Evolutionary conservation across 2,113 vertebrate species (phyloP).

Genomic region (Morone chrysops): DNA sequence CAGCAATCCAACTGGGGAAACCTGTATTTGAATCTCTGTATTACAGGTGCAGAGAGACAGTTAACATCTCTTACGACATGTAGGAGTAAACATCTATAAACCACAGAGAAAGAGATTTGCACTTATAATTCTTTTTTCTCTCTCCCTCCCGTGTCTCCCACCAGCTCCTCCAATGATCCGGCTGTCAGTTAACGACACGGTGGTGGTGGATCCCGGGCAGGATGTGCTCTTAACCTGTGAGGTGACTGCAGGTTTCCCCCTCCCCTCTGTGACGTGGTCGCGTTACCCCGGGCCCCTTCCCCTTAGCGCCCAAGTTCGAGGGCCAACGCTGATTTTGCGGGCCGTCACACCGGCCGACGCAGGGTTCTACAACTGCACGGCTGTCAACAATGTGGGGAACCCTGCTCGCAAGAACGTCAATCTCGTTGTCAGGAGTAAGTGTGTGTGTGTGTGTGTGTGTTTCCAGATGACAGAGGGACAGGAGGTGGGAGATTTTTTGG

Average conservation of each 20-base stretch:
- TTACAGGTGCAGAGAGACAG: conserved; percentile 12
- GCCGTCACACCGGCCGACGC: conserved; percentile 89
- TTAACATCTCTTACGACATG: conserved; percentile 1
- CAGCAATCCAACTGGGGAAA: conserved; percentile 6
- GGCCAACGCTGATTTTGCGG: conserved; percentile 88
- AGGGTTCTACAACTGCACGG: conserved; percentile 95
- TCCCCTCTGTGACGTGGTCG: conserved; percentile 91
- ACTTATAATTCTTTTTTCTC: conserved; percentile 2
- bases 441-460: conserved; percentile 2
- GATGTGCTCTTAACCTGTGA: conserved; percentile 92
- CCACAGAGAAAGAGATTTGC: not conserved
- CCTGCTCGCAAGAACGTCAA: conserved; percentile 95
- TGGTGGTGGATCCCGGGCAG: conserved; percentile 95
- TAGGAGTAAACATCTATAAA: not conserved
- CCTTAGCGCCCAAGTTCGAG: conserved; percentile 86
- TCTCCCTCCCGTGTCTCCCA: conserved; percentile 1
- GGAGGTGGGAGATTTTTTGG: not conserved
- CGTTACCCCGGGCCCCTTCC: conserved; percentile 90
- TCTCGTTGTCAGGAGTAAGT: conserved; percentile 90
- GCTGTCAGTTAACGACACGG: conserved; percentile 89
- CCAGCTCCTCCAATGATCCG: conserved; percentile 83
- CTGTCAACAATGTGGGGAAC: conserved; percentile 97
- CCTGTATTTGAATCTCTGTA: not conserved
- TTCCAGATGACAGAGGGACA: not conserved
- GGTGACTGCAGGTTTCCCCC: conserved; percentile 89